Evolutionary conservation across 2,888 invertebrate species (phyloP).

Genomic region (Drosophila fulvimacula): DNA sequence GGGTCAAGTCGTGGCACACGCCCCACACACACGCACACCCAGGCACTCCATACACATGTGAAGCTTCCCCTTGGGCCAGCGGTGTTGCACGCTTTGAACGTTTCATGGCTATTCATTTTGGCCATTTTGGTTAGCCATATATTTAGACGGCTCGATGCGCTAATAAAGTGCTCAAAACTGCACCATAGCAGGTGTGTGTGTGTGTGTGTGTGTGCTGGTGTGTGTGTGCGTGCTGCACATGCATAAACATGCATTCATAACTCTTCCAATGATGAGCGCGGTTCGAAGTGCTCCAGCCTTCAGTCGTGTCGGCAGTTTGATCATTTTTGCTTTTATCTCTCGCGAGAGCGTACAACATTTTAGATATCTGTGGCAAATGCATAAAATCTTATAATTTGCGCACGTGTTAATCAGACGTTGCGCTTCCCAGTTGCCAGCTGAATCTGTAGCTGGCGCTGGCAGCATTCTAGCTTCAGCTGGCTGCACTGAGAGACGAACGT

Average conservation of each 20-base stretch:
- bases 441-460: not conserved
- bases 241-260: conserved; percentile 74
- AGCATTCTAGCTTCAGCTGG: conserved; percentile 1
- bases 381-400: conserved; percentile 81
- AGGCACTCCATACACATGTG: not conserved
- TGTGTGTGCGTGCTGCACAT: conserved; percentile 68
- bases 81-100: conserved; percentile 53
- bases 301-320: conserved; percentile 62
- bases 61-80: conserved; percentile 29
- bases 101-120: conserved; percentile 59
- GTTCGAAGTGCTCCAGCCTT: conserved; percentile 12
- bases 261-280: conserved; percentile 59
- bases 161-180: conserved; percentile 62
- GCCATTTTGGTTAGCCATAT: conserved; percentile 62
- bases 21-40: conserved; percentile 31
- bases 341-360: conserved; percentile 53
- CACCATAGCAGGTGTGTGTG: conserved; percentile 28
- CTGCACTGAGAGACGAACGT: conserved; percentile 12
- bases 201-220: conserved; percentile 44
- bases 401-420: conserved; percentile 80
- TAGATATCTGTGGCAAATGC: conserved; percentile 78
- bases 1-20: conserved; percentile 49
- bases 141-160: conserved; percentile 63
- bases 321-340: conserved; percentile 77
- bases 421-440: conserved; percentile 22